Conservation (phyloP, 30 jellyfish, hydroid and myxozoan species). For the Turritopsis dohrnii region DNA sequence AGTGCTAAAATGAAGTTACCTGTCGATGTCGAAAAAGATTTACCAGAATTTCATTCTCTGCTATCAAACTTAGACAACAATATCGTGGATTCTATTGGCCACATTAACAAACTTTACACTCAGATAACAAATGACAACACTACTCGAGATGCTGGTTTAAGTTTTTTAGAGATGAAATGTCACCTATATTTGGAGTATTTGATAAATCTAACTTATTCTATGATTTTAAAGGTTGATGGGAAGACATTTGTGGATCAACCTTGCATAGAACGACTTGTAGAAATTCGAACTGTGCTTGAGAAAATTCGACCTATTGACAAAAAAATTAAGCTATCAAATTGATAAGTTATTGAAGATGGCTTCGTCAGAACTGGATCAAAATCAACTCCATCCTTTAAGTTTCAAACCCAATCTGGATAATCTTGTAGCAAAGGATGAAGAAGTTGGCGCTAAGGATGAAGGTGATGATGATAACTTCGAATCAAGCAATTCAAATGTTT, state of each 20-base stretch:
- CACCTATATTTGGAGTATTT: slow-evolving; percentile 63
- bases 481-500: slow-evolving; percentile 45
- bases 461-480: slow-evolving; percentile 48
- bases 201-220: slow-evolving; percentile 45
- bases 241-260: slow-evolving; percentile 40
- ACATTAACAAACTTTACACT: slow-evolving; percentile 28
- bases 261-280: slow-evolving; percentile 68
- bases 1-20: neutral
- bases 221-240: slow-evolving; percentile 71
- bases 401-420: slow-evolving; percentile 81
- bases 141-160: slow-evolving; percentile 55
- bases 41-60: slow-evolving; percentile 65
- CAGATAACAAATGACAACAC: slow-evolving; percentile 19
- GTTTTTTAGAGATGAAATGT: slow-evolving; percentile 66
- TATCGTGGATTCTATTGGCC: slow-evolving; percentile 28
- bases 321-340: slow-evolving; percentile 66
- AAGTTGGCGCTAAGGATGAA: slow-evolving; percentile 19
- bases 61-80: slow-evolving; percentile 41
- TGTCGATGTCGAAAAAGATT: slow-evolving; percentile 39
- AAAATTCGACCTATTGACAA: slow-evolving; percentile 76
- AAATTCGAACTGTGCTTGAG: slow-evolving; percentile 68
- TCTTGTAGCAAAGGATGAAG: slow-evolving; percentile 52
- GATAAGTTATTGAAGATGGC: slow-evolving; percentile 75
- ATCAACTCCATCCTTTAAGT: slow-evolving; percentile 51
- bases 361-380: neutral